Evolutionary conservation across 2,888 invertebrate species (phyloP).

Genomic region (Noctuana brunneofusca): DNA sequence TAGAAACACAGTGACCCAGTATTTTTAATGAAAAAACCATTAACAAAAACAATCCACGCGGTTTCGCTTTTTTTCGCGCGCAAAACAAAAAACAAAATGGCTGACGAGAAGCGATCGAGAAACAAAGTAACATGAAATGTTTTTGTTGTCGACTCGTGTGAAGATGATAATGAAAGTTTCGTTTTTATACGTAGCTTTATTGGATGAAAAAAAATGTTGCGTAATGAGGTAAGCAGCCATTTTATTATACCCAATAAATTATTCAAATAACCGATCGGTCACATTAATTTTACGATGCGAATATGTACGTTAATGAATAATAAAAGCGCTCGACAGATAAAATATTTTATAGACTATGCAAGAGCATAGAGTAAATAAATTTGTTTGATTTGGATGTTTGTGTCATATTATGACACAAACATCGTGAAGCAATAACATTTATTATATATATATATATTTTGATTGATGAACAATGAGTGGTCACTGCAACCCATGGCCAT

Average conservation of each 20-base stretch:
- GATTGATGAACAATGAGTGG: too few relatives aligned
- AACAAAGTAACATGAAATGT: slow-evolving; percentile 51
- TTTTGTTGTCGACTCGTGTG: slow-evolving; percentile 46
- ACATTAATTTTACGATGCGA: slow-evolving; percentile 30
- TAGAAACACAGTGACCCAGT: slow-evolving; percentile 68
- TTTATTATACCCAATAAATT: slow-evolving; percentile 27
- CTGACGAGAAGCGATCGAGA: slow-evolving; percentile 47
- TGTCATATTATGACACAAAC: too few relatives aligned
- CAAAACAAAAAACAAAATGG: slow-evolving; percentile 62
- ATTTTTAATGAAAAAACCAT: slow-evolving; percentile 50
- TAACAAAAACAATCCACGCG: slow-evolving; percentile 47
- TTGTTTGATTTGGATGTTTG: not conserved
- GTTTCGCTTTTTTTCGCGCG: slow-evolving; percentile 55
- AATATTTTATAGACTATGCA: slow-evolving; percentile 9
- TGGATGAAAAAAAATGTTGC: slow-evolving; percentile 42
- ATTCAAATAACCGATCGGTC: slow-evolving; percentile 22
- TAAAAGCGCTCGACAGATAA: slow-evolving; percentile 17
- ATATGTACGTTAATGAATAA: slow-evolving; percentile 16
- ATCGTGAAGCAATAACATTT: too few relatives aligned
- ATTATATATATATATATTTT: too few relatives aligned
- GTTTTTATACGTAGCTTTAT: slow-evolving; percentile 46
- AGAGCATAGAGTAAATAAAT: not conserved
- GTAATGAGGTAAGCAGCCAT: slow-evolving; percentile 42
- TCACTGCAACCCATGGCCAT: too few relatives aligned
- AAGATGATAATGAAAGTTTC: slow-evolving; percentile 55